Evolutionary conservation across 2,797 vertebrate species (phyloP).

Genomic region (Spheniscus humboldti): DNA sequence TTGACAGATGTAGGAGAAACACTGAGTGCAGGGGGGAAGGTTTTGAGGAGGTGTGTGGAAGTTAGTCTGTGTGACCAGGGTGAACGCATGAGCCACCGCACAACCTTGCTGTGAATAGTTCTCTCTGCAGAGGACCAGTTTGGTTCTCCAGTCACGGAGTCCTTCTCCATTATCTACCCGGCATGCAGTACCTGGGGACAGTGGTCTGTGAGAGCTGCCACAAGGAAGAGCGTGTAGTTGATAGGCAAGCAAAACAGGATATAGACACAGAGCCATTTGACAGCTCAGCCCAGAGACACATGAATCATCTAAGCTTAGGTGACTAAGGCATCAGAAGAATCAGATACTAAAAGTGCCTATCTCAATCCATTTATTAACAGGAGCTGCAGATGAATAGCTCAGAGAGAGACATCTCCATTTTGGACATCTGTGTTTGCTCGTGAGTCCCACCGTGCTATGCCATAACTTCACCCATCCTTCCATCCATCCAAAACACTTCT

Average conservation of each 20-base stretch:
- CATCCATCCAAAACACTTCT: not conserved
- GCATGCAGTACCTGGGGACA: not conserved
- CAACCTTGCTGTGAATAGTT: not conserved
- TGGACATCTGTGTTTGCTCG: not conserved
- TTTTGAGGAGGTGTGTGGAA: not conserved
- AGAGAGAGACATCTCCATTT: not conserved
- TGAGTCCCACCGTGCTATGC: not conserved
- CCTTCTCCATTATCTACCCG: not conserved
- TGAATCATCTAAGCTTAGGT: not conserved
- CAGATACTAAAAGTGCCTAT: not conserved
- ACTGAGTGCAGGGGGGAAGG: not conserved
- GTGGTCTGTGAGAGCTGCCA: not conserved
- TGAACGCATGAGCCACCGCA: not conserved
- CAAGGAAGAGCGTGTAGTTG: not conserved
- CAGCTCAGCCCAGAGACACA: not conserved
- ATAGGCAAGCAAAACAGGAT: not conserved
- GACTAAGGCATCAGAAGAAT: not conserved
- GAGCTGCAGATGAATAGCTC: not conserved
- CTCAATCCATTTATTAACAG: not conserved
- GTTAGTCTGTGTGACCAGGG: not conserved
- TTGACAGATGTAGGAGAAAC: rapidly evolving
- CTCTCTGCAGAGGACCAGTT: not conserved
- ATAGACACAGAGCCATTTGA: not conserved
- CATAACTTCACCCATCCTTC: not conserved
- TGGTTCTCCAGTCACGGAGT: not conserved